phyloP scores from a whole-genome alignment of 2,888 invertebrate species.

The Lasioglossum lativentre region DNA sequence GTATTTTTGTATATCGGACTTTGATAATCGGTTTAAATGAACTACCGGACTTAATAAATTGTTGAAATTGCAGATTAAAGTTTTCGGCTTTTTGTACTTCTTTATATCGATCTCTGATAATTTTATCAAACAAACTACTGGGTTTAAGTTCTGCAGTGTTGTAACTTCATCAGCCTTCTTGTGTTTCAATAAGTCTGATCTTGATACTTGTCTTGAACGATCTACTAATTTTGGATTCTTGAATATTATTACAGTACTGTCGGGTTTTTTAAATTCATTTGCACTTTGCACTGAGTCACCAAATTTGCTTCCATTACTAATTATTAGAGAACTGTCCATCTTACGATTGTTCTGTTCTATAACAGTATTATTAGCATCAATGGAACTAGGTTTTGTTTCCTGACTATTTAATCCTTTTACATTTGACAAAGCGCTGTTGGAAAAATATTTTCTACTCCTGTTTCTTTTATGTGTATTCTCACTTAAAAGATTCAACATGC shows the following conservation, averaged over 20 bases:
- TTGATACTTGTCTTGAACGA: background rate
- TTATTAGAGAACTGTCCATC: background rate
- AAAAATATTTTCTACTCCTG: background rate
- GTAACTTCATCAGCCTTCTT: background rate
- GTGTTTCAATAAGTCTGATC: slow-evolving; percentile 11
- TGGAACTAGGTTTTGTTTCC: background rate
- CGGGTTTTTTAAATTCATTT: background rate
- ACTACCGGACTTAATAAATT: slow-evolving; percentile 11
- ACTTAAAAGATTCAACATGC: background rate
- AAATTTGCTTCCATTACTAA: background rate
- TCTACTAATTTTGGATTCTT: slow-evolving; percentile 1
- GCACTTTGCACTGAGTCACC: background rate
- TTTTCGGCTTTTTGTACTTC: background rate
- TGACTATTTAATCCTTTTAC: background rate
- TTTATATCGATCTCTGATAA: background rate
- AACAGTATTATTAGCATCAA: background rate
- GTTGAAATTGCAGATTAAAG: too few species aligned
- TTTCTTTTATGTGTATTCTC: background rate
- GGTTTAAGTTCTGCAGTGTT: background rate
- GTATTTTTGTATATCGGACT: background rate
- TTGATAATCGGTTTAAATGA: background rate
- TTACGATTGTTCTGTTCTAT: background rate
- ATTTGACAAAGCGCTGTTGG: background rate
- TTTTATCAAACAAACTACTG: slow-evolving; percentile 16
- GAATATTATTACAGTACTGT: background rate